Percentiles rank a stretch among this genome's conserved stretches.
phyloP scores from a whole-genome alignment of 1,140 invertebrate genomes.

The Meteorus sp. region DNA sequence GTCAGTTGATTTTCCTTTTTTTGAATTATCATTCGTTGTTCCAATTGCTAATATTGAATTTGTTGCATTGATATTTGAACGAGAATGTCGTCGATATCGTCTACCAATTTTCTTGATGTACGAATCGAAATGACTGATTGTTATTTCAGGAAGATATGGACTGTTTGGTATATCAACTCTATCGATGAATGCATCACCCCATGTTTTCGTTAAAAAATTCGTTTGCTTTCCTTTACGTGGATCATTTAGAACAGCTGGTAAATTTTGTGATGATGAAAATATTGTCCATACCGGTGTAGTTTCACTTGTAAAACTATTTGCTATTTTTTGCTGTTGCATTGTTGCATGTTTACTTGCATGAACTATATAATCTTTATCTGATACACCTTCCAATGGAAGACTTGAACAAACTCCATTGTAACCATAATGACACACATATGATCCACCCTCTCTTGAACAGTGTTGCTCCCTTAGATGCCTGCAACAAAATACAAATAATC shows the following conservation, averaged over 20 bases:
- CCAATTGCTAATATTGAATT: slow-evolving; percentile 3
- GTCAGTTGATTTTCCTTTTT: slow-evolving; percentile 35
- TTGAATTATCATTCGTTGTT: background rate
- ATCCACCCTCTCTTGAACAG: slow-evolving; percentile 85
- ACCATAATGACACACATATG: slow-evolving; percentile 87
- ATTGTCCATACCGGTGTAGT: slow-evolving; percentile 70
- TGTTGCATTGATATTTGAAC: slow-evolving; percentile 3
- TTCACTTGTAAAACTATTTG: slow-evolving; percentile 49
- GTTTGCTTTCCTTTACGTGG: slow-evolving; percentile 86
- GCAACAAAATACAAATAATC: no score
- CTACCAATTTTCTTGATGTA: slow-evolving; percentile 78
- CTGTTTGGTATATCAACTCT: slow-evolving; percentile 74
- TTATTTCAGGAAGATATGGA: slow-evolving; percentile 82
- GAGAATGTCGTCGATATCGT: slow-evolving; percentile 35
- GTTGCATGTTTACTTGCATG: slow-evolving; percentile 82
- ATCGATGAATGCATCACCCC: slow-evolving; percentile 94
- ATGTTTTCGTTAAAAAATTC: slow-evolving; percentile 96
- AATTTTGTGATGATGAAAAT: slow-evolving; percentile 86
- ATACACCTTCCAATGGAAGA: slow-evolving; percentile 85
- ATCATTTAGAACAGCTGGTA: slow-evolving; percentile 96
- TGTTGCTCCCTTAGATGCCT: slow-evolving; percentile 82
- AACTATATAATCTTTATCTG: slow-evolving; percentile 84
- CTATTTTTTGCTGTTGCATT: slow-evolving; percentile 55
- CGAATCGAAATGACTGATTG: slow-evolving; percentile 80
- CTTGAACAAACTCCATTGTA: slow-evolving; percentile 84